Percentiles rank a stretch among this genome's conserved stretches.
Evolutionary conservation across 2,888 invertebrate species (phyloP).

Genomic region (Smittia sp.): DNA sequence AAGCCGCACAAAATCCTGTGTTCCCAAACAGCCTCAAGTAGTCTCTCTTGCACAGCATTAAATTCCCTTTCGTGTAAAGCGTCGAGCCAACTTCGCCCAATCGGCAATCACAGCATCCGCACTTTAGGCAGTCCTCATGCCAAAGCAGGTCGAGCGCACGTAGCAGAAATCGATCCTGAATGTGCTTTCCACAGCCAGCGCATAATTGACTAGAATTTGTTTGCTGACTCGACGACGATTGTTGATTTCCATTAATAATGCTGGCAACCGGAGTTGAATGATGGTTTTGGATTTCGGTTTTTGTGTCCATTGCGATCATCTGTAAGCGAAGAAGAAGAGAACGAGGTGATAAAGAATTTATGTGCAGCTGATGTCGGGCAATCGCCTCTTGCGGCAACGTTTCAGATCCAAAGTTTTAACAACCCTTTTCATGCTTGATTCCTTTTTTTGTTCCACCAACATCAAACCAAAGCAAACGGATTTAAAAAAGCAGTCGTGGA

Average conservation of each 20-base stretch:
- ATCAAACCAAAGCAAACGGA: neutral
- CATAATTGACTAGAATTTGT: constrained; percentile 64
- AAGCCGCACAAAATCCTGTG: constrained; percentile 95
- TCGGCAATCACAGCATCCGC: constrained; percentile 95
- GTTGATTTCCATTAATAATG: constrained; percentile 28
- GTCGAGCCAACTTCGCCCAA: constrained; percentile 95
- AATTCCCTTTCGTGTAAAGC: constrained; percentile 90
- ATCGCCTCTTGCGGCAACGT: neutral
- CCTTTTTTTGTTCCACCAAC: neutral
- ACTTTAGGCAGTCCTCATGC: constrained; percentile 98
- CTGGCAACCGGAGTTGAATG: neutral
- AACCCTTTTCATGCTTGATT: constrained; percentile 9
- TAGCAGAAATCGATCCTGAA: constrained; percentile 85
- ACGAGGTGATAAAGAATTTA: constrained; percentile 22
- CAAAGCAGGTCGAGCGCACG: constrained; percentile 91
- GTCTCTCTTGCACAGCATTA: constrained; percentile 93
- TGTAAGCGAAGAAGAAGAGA: neutral
- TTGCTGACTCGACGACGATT: constrained; percentile 23
- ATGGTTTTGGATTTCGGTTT: constrained; percentile 33
- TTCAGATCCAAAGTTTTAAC: neutral
- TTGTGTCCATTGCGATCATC: constrained; percentile 32
- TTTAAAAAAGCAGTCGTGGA: constrained; percentile 17
- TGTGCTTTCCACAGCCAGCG: constrained; percentile 91
- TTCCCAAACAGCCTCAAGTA: constrained; percentile 94
- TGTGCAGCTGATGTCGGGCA: neutral